phyloP scores from a whole-genome alignment of 2,888 invertebrate genomes.

The Chymomyza fuscimana region DNA sequence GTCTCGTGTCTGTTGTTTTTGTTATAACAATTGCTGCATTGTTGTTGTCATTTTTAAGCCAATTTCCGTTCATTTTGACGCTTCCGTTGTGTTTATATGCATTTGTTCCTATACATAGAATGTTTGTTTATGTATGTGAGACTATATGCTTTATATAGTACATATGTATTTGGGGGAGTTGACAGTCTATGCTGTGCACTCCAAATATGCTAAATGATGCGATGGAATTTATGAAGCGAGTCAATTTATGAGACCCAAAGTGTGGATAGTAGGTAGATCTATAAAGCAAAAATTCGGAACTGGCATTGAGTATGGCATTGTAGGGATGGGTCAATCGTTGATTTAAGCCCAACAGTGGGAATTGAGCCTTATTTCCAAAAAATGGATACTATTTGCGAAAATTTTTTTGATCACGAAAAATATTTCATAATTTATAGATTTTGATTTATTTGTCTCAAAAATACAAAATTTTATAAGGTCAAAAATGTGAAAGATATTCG shows the following conservation, averaged over 20 bases:
- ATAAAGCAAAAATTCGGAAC: neutral
- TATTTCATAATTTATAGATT: no score
- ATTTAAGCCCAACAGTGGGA: no score
- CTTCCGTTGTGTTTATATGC: conserved; percentile 51
- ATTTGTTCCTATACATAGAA: conserved; percentile 5
- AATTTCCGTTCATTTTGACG: conserved; percentile 74
- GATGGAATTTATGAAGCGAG: neutral
- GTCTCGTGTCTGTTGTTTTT: conserved; percentile 38
- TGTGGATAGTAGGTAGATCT: no score
- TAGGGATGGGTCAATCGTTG: neutral
- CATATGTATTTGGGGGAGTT: neutral
- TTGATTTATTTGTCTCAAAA: no score
- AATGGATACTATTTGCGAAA: no score
- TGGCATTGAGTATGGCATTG: neutral
- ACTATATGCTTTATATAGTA: neutral
- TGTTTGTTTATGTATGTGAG: conserved; percentile 20
- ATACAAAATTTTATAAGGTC: no score
- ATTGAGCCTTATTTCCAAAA: no score
- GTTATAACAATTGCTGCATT: conserved; percentile 29
- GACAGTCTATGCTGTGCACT: neutral
- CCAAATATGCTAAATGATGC: neutral
- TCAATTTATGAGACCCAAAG: neutral
- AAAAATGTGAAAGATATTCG: no score
- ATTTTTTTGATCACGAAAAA: no score
- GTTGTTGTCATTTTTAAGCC: conserved; percentile 71